A percentile compares a stretch with the other conserved stretches of the same genome.
Conservation (phyloP, 2,797 vertebrate genomes). For the Sebastes cheni region DNA sequence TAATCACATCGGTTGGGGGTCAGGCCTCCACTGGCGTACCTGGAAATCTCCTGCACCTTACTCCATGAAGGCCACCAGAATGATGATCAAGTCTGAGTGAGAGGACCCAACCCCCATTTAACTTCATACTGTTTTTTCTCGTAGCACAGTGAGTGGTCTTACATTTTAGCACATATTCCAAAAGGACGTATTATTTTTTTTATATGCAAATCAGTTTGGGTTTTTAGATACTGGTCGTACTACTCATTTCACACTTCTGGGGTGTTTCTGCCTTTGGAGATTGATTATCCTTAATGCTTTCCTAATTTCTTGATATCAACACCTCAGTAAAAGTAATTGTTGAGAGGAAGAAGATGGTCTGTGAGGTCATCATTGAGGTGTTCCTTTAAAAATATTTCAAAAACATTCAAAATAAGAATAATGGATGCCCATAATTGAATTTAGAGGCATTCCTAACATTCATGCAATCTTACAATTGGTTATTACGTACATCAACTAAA, state of each 20-base stretch:
- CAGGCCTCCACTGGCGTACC: slow-evolving; percentile 63
- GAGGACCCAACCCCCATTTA: neutral
- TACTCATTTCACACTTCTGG: neutral
- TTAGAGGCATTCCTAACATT: neutral
- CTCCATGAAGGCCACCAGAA: slow-evolving; percentile 68
- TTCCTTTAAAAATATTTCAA: neutral
- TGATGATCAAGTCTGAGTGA: slow-evolving; percentile 70
- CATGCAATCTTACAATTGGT: neutral
- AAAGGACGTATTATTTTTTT: neutral
- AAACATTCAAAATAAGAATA: neutral
- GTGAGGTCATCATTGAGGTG: neutral
- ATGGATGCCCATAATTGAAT: neutral
- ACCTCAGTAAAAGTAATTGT: neutral
- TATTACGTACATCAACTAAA: neutral
- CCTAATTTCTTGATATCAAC: neutral
- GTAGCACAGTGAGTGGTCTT: neutral
- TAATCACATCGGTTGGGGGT: slow-evolving; percentile 43
- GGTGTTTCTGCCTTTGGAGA: neutral
- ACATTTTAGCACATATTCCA: neutral
- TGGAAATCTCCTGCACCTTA: slow-evolving; percentile 55
- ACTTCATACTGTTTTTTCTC: neutral
- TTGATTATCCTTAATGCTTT: neutral
- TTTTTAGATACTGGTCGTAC: neutral
- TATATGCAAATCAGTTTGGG: neutral
- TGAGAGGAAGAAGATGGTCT: neutral